phyloP scores from a whole-genome alignment of 2,113 vertebrate species.

The Cololabis saira region DNA sequence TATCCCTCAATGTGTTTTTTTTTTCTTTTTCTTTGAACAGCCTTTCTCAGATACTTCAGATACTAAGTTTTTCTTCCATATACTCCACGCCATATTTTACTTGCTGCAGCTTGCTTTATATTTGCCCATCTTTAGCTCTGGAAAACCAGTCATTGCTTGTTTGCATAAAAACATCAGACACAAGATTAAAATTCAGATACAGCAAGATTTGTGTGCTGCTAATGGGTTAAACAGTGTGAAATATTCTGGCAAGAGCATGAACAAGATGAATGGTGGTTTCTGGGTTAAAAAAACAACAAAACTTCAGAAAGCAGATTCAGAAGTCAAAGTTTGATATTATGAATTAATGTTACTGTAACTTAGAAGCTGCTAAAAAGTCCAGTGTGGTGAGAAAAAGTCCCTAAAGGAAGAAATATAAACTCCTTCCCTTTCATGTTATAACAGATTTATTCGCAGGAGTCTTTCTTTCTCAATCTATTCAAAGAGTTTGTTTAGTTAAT shows the following conservation, averaged over 20 bases:
- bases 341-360: slow-evolving; percentile 16
- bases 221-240: background rate
- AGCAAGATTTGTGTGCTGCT: background rate
- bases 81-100: background rate
- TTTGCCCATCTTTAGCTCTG: background rate
- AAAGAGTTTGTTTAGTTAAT: slow-evolving; percentile 9
- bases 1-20: background rate
- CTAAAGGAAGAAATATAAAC: slow-evolving; percentile 17
- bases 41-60: too few species aligned
- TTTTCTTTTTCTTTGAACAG: background rate
- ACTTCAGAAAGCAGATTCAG: slow-evolving; percentile 6
- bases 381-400: slow-evolving; percentile 25
- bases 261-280: too few species aligned
- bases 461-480: slow-evolving; percentile 35
- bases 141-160: background rate
- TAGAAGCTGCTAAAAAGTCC: slow-evolving; percentile 23
- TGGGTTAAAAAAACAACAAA: too few species aligned
- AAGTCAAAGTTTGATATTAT: slow-evolving; percentile 22
- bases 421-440: slow-evolving; percentile 17
- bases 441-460: slow-evolving; percentile 10
- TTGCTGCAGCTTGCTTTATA: background rate
- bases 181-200: background rate
- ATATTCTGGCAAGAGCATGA: too few species aligned
- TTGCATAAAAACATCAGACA: background rate
- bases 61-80: background rate